These are phyloP conservation scores for Coluber constrictor DNA, from an alignment of 2,797 vertebrate species.

Conservation along the genomic window DNA sequence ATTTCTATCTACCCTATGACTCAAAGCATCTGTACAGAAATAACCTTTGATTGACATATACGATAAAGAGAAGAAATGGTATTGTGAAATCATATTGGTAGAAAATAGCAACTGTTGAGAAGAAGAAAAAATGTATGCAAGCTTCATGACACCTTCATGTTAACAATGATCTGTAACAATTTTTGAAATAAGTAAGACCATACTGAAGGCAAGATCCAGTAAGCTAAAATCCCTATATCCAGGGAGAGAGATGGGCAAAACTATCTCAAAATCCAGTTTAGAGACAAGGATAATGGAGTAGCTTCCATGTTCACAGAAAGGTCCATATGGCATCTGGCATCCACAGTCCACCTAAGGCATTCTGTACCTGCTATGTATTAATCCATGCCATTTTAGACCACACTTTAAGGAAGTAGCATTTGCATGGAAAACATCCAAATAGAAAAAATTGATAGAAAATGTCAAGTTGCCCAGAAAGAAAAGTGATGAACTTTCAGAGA, in stretches of 20 bases:
- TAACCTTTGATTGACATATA: background rate
- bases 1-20: background rate
- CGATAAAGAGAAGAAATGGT: background rate
- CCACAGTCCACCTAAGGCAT: background rate
- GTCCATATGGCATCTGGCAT: background rate
- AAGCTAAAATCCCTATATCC: background rate
- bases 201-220: background rate
- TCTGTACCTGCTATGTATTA: background rate
- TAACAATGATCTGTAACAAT: background rate
- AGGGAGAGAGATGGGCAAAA: background rate
- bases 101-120: background rate
- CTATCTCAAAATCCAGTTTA: background rate
- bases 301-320: background rate
- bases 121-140: background rate
- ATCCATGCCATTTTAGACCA: background rate
- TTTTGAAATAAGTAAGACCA: background rate
- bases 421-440: background rate
- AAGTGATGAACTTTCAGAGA: constrained; percentile 8
- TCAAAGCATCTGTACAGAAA: background rate
- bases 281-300: background rate
- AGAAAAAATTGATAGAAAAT: constrained; percentile 1
- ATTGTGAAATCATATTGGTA: background rate
- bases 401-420: background rate
- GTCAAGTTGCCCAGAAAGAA: background rate
- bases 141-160: background rate